These are phyloP conservation scores for Macrocentrus cingulum DNA, from an alignment of 1,140 invertebrate genomes.

Conservation along the genomic window DNA sequence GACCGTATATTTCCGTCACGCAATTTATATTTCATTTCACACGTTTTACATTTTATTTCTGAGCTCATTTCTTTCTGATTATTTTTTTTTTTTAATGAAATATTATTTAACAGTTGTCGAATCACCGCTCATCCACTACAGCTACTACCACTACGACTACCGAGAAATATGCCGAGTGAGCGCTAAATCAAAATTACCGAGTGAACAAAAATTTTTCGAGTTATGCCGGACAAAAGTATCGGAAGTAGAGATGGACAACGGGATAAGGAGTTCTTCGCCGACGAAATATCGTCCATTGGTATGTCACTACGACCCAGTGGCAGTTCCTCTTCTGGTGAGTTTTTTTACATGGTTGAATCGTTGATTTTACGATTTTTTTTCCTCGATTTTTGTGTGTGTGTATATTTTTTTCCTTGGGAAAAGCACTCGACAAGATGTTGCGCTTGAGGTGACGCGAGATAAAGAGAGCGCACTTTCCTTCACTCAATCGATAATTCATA, in stretches of 20 bases:
- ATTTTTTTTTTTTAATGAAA: no score
- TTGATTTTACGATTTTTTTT: background rate
- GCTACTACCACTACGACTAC: no score
- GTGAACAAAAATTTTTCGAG: constrained; percentile 29
- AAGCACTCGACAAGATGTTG: background rate
- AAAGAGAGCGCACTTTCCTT: background rate
- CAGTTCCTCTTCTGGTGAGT: constrained; percentile 69
- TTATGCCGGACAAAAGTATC: constrained; percentile 56
- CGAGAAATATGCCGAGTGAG: background rate
- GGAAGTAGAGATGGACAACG: constrained; percentile 49
- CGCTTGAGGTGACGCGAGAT: background rate
- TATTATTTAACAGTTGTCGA: background rate
- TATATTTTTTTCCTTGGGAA: background rate
- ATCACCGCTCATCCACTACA: background rate
- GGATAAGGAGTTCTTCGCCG: constrained; percentile 57
- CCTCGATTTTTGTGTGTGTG: background rate
- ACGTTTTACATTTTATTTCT: no score
- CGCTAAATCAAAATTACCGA: background rate
- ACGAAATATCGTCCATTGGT: constrained; percentile 73
- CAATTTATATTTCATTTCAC: no score
- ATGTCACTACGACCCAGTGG: constrained; percentile 69
- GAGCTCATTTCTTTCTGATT: no score
- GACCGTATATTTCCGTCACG: background rate
- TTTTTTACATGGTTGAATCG: background rate
- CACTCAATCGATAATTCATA: constrained; percentile 15